phyloP scores from a whole-genome alignment of 2,797 vertebrate species.

The Sylvilagus floridanus region DNA sequence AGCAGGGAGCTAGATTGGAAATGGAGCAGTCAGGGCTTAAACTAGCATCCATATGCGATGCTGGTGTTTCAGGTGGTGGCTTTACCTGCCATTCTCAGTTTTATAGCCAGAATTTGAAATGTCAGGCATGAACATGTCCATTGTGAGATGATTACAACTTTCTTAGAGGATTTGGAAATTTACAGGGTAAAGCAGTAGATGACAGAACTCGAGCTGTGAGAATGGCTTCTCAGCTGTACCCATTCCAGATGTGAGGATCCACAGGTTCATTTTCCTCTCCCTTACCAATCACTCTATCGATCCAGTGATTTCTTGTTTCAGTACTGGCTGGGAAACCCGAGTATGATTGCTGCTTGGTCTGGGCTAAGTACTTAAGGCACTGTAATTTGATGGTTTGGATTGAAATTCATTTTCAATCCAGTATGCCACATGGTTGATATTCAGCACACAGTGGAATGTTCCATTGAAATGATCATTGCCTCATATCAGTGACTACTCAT shows the following conservation, averaged over 20 bases:
- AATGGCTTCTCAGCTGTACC: not conserved
- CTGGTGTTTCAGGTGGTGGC: too few species aligned
- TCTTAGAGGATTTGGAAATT: not conserved
- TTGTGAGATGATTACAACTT: not conserved
- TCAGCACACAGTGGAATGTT: not conserved
- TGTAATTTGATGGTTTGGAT: not conserved
- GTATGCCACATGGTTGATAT: not conserved
- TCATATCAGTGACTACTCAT: not conserved
- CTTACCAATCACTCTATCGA: not conserved
- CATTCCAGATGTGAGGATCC: not conserved
- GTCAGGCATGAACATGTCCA: not conserved
- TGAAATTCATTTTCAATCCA: constrained; percentile 25
- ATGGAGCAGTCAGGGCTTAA: too few species aligned
- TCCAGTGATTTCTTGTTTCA: not conserved
- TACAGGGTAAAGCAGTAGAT: not conserved
- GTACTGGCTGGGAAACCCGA: not conserved
- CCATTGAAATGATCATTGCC: not conserved
- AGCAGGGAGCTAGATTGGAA: too few species aligned
- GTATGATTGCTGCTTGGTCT: not conserved
- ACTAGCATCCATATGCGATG: too few species aligned
- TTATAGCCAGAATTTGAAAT: constrained; percentile 8
- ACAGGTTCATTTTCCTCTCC: not conserved
- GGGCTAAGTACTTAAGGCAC: not conserved
- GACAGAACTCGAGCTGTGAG: not conserved
- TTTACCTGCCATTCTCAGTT: not conserved